Evolutionary conservation across 2,888 invertebrate species (phyloP).

Genomic region (Dorcus hopei): DNA sequence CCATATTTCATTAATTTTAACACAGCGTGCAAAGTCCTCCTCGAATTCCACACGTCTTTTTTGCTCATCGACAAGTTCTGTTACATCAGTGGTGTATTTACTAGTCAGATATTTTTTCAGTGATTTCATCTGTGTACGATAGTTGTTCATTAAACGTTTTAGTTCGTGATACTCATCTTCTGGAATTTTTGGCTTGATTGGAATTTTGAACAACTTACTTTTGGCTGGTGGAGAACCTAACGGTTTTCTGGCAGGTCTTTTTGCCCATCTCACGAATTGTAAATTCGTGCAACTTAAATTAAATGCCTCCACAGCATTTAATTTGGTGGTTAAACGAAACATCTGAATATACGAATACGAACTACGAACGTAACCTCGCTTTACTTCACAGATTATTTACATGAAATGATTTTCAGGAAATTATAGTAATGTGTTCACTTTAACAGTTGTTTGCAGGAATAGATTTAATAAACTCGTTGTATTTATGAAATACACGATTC

Average conservation of each 20-base stretch:
- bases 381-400: no score
- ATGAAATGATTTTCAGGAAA: no score
- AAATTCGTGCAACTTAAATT: constrained; percentile 13
- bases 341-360: constrained; percentile 6
- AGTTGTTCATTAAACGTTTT: constrained; percentile 65
- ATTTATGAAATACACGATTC: no score
- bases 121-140: constrained; percentile 57
- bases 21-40: constrained; percentile 61
- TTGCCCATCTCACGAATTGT: constrained; percentile 52
- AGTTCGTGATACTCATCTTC: constrained; percentile 66
- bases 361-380: no score
- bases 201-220: constrained; percentile 72
- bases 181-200: constrained; percentile 57
- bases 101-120: constrained; percentile 39
- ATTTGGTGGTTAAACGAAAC: constrained; percentile 22
- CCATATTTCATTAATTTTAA: constrained; percentile 67
- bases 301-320: constrained; percentile 2
- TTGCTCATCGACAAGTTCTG: constrained; percentile 38
- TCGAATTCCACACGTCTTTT: constrained; percentile 53
- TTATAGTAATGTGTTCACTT: no score
- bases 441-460: no score
- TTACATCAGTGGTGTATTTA: constrained; percentile 30
- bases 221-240: constrained; percentile 78
- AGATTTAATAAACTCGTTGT: no score
- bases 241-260: constrained; percentile 60